Evolutionary conservation across 2,888 invertebrate genomes (phyloP).

Genomic region (Thera obeliscata): DNA sequence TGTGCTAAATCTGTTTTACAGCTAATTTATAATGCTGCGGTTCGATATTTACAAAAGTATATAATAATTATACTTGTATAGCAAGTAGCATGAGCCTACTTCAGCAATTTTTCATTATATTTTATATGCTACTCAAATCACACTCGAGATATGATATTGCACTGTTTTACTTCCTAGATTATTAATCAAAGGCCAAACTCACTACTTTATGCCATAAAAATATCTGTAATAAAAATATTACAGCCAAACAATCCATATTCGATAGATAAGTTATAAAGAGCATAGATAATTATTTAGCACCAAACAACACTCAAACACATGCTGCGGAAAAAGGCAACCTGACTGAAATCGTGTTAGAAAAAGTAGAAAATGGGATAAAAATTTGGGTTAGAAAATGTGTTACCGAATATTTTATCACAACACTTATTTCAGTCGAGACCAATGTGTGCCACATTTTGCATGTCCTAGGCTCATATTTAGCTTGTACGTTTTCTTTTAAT

Average conservation of each 20-base stretch:
- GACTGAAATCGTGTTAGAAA: constrained; percentile 61
- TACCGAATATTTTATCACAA: constrained; percentile 32
- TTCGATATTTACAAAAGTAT: constrained; percentile 18
- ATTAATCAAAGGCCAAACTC: constrained; percentile 41
- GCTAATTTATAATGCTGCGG: constrained; percentile 11
- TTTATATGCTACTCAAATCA: constrained; percentile 35
- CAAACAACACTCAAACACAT: constrained; percentile 49
- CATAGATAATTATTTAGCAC: constrained; percentile 42
- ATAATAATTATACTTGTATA: constrained; percentile 11
- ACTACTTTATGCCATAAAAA: constrained; percentile 40
- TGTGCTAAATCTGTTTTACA: constrained; percentile 13
- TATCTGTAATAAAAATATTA: constrained; percentile 25
- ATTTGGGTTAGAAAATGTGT: constrained; percentile 21
- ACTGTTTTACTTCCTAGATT: constrained; percentile 29
- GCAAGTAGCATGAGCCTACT: constrained; percentile 27
- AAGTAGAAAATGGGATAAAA: constrained; percentile 25
- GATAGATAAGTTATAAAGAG: constrained; percentile 28
- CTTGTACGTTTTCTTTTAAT: too few species aligned
- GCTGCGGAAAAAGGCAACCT: constrained; percentile 42
- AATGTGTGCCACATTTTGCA: constrained; percentile 40
- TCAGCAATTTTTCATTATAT: constrained; percentile 26
- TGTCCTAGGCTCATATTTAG: background rate
- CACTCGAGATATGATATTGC: constrained; percentile 26
- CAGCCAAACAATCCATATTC: constrained; percentile 31
- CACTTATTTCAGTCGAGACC: constrained; percentile 57